These are phyloP conservation scores for Notothenia coriiceps DNA, from an alignment of 2,113 vertebrate genomes.

Conservation along the genomic window DNA sequence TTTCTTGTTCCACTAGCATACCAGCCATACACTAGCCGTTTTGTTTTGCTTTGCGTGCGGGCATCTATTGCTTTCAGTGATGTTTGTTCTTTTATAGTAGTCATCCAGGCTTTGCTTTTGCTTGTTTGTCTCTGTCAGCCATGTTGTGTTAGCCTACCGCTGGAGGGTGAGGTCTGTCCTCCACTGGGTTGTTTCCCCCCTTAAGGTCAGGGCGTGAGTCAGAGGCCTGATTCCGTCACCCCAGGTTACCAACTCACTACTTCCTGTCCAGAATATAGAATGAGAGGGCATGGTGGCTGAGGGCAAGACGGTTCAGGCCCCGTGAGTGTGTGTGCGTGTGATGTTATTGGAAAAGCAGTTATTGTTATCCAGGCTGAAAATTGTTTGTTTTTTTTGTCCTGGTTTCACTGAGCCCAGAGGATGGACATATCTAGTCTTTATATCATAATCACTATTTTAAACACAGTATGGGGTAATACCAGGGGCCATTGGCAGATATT, in stretches of 20 bases:
- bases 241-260: constrained; percentile 75
- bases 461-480: constrained; percentile 7
- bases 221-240: constrained; percentile 82
- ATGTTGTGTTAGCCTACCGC: constrained; percentile 60
- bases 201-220: constrained; percentile 77
- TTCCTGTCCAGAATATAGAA: constrained; percentile 74
- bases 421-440: constrained; percentile 38
- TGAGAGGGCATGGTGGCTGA: constrained; percentile 70
- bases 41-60: constrained; percentile 18
- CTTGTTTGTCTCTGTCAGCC: constrained; percentile 71
- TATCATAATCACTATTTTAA: constrained; percentile 31
- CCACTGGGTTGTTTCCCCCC: constrained; percentile 67
- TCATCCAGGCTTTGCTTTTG: constrained; percentile 51
- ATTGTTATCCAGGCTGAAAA: constrained; percentile 36
- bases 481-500: constrained; percentile 22
- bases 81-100: constrained; percentile 58
- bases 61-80: constrained; percentile 50
- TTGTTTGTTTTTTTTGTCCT: constrained; percentile 21
- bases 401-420: constrained; percentile 41
- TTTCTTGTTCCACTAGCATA: constrained; percentile 7
- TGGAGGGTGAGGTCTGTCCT: constrained; percentile 68
- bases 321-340: constrained; percentile 24
- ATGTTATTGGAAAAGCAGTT: constrained; percentile 26
- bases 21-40: constrained; percentile 19
- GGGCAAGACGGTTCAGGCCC: constrained; percentile 55